phyloP scores from a whole-genome alignment of 2,113 vertebrate genomes.

The Hymenochirus boettgeri region DNA sequence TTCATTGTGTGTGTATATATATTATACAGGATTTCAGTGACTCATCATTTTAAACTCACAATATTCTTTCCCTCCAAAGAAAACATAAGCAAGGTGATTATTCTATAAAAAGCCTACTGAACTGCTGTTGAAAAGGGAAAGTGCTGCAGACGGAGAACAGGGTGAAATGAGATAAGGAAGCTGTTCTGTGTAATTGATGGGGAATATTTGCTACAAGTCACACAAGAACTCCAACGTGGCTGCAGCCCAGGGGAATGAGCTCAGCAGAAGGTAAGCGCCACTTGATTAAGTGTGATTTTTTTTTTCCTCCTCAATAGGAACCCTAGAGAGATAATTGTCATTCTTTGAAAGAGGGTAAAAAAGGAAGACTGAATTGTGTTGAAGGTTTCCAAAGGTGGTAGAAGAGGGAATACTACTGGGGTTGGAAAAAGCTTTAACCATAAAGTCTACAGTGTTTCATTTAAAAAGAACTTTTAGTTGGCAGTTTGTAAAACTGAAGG shows the following conservation, averaged over 20 bases:
- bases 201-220: conserved; percentile 27
- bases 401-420: conserved; percentile 13
- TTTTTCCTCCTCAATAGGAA: conserved; percentile 28
- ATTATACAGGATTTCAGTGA: not conserved
- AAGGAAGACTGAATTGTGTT: conserved; percentile 18
- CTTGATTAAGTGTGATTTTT: conserved; percentile 35
- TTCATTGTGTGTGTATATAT: too few species aligned
- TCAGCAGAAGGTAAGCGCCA: conserved; percentile 30
- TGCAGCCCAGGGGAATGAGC: conserved; percentile 23
- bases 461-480: conserved; percentile 11
- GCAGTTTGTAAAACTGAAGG: not conserved
- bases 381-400: conserved; percentile 1
- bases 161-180: conserved; percentile 37
- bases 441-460: not conserved
- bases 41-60: not conserved
- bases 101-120: not conserved
- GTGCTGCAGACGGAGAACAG: conserved; percentile 21
- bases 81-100: not conserved
- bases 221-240: conserved; percentile 23
- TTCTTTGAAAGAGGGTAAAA: conserved; percentile 30
- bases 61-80: not conserved
- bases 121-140: conserved; percentile 3
- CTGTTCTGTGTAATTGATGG: conserved; percentile 26
- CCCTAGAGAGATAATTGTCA: conserved; percentile 39
- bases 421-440: conserved; percentile 23